phyloP scores from a whole-genome alignment of 2,888 invertebrate genomes.

The Cistogaster globosa region DNA sequence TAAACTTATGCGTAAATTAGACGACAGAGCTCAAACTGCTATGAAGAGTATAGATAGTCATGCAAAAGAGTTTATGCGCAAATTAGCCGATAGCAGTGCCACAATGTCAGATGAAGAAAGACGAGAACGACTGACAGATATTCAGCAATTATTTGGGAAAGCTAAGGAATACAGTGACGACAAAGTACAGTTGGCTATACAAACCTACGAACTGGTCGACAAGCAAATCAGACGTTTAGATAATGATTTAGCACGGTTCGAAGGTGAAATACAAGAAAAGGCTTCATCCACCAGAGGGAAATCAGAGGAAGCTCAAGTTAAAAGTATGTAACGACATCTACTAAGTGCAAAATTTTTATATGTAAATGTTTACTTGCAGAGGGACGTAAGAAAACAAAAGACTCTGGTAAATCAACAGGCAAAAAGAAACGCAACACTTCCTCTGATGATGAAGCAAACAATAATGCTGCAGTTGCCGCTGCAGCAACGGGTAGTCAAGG shows the following conservation, averaged over 20 bases:
- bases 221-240: conserved; percentile 98
- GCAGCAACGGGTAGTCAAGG: conserved; percentile 78
- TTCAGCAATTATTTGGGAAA: conserved; percentile 94
- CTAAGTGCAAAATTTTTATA: conserved; percentile 19
- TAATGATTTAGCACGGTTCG: conserved; percentile 97
- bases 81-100: conserved; percentile 76
- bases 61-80: conserved; percentile 83
- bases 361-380: conserved; percentile 82
- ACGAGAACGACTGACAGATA: conserved; percentile 90
- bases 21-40: conserved; percentile 93
- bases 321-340: conserved; percentile 83
- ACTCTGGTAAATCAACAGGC: conserved; percentile 84
- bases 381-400: conserved; percentile 88
- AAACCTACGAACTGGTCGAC: conserved; percentile 98
- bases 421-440: conserved; percentile 85
- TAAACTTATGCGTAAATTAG: conserved; percentile 96
- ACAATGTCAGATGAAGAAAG: conserved; percentile 86
- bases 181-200: conserved; percentile 98
- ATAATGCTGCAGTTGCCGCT: conserved; percentile 63
- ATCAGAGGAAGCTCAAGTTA: conserved; percentile 86
- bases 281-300: conserved; percentile 90
- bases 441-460: conserved; percentile 81
- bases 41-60: conserved; percentile 96
- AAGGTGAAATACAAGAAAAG: conserved; percentile 98
- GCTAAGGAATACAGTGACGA: conserved; percentile 98